Conservation (phyloP, 2,888 invertebrate genomes). For the Harpalus rubripes region DNA sequence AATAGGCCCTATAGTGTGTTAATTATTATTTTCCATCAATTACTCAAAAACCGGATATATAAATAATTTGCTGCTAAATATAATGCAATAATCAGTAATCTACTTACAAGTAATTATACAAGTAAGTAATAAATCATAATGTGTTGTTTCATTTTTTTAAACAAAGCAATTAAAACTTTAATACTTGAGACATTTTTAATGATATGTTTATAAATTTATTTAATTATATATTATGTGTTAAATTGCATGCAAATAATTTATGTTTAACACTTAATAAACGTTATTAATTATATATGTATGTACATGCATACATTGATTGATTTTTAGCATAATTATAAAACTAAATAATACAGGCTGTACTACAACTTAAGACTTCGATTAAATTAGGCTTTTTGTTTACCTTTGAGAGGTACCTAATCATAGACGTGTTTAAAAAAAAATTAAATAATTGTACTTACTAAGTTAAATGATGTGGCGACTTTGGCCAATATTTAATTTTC, state of each 20-base stretch:
- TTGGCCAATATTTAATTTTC: too few species aligned
- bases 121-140: neutral
- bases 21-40: too few species aligned
- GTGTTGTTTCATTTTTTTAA: neutral
- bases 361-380: too few species aligned
- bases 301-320: neutral
- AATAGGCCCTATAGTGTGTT: too few species aligned
- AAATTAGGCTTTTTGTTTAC: too few species aligned
- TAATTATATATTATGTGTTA: constrained; percentile 1
- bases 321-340: neutral
- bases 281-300: neutral
- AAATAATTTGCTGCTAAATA: constrained; percentile 20
- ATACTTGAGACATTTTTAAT: constrained; percentile 12
- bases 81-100: neutral
- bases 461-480: too few species aligned
- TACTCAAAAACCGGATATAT: too few species aligned
- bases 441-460: too few species aligned
- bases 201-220: neutral
- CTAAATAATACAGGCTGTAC: neutral
- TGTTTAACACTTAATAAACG: constrained; percentile 2
- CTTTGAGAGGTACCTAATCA: too few species aligned
- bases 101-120: neutral
- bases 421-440: too few species aligned
- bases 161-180: constrained; percentile 1
- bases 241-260: neutral